Evolutionary conservation across 2,888 invertebrate genomes (phyloP), one percentile per base, ranked within the genome.

Genomic region (Listrodromus nycthemerus): DNA sequence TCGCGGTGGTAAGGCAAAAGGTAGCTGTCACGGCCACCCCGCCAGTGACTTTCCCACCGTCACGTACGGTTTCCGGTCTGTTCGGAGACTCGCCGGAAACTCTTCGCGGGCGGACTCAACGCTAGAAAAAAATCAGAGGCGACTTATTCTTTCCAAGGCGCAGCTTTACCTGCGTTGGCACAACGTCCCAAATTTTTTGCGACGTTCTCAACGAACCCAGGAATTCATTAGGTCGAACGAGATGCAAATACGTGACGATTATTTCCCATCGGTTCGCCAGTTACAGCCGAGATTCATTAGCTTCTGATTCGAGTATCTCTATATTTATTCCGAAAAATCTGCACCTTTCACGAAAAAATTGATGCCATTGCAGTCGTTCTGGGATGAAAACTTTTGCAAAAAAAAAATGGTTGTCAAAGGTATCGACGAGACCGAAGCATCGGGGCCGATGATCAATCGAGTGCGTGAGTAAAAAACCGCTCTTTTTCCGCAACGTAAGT

Each of bases 11-110:
- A 24, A 10, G 37, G 69, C 61, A 65, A 65, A 19, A 41, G 13
- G 33, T 66, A 45, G 73, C 55, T 69, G 63, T 73, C 74, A 77
- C 80, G 80, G 73, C 67, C 73, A 71, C 63, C 41, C 58, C 48
- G 24, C 52, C 13, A 70, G 55, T 24, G 30, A 66, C 41, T 63
- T 70, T 66, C 76, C 52, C 50, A 80, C 24, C 55, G 71, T 76
- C 83, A 83, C 80, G 66, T 80, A 61, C 70, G 66, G 66, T 24
- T 30, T 45, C 48, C 71, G 45, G 45, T 73, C 16, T 33, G 16
- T 65, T 21, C 48, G 30, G 61, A 21, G 48, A 19, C 21, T 48
- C 27, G 63, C 63, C 19, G 63, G 30, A 52, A 74, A 13, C 74
- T 63, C n/a, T 65, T 65, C 41, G 24, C 37, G 30, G 19, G 33